Evolutionary conservation across 1,140 invertebrate species (phyloP).

Genomic region (Drosophila rhopaloa): DNA sequence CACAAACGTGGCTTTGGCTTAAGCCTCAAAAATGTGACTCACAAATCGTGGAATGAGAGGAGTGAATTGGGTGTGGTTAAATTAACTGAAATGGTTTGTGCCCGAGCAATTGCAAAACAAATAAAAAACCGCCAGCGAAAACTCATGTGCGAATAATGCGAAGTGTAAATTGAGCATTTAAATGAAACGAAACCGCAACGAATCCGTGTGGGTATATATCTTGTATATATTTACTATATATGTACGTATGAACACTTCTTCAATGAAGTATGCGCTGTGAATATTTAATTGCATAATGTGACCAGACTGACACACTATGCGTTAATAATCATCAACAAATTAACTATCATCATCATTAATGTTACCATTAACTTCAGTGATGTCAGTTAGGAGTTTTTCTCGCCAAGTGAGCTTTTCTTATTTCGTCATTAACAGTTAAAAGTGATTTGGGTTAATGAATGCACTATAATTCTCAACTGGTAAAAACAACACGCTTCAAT

Average conservation of each 20-base stretch:
- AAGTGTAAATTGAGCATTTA: constrained; percentile 55
- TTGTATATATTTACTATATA: constrained; percentile 1
- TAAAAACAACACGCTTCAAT: too few species aligned
- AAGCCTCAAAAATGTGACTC: constrained; percentile 28
- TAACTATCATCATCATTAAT: constrained; percentile 15
- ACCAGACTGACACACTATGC: constrained; percentile 41
- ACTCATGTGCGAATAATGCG: constrained; percentile 32
- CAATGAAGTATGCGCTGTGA: constrained; percentile 45
- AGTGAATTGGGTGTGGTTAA: constrained; percentile 33
- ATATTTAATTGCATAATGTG: constrained; percentile 68
- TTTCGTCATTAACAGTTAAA: not conserved
- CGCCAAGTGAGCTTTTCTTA: not conserved
- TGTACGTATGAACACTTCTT: constrained; percentile 4
- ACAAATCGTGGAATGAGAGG: constrained; percentile 27
- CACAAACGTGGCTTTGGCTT: constrained; percentile 18
- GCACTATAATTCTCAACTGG: not conserved
- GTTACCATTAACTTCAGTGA: constrained; percentile 8
- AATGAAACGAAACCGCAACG: constrained; percentile 42
- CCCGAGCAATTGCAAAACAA: constrained; percentile 39
- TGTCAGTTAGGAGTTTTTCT: not conserved
- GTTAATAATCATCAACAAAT: constrained; percentile 34
- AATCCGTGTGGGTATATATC: constrained; percentile 13
- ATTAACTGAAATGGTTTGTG: constrained; percentile 46
- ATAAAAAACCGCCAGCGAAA: constrained; percentile 28
- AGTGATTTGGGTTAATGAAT: not conserved